Conservation (phyloP, 2,797 vertebrate genomes). For the Tympanoctomys barrerae region DNA sequence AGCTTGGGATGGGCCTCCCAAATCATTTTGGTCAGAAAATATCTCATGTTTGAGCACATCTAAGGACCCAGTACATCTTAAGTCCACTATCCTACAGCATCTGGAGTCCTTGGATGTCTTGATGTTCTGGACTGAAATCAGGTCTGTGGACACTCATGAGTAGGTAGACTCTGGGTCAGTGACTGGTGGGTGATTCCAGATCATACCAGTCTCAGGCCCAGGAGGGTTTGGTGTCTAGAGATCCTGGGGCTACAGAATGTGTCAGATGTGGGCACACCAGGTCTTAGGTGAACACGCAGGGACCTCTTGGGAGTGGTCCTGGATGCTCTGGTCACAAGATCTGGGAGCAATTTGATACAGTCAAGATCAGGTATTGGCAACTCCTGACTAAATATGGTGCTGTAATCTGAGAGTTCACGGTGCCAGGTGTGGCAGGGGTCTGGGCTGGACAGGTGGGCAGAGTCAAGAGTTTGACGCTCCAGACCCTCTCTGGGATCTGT, state of each 20-base stretch:
- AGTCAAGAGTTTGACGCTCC: conserved; percentile 1
- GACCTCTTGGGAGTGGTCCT: not conserved
- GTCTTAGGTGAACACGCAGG: conserved; percentile 49
- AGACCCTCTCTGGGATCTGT: not conserved
- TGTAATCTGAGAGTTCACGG: not conserved
- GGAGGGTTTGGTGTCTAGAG: conserved; percentile 3
- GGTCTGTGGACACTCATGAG: not conserved
- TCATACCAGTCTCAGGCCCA: not conserved
- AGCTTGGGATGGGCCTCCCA: not conserved
- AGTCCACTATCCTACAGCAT: not conserved
- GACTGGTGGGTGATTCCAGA: not conserved
- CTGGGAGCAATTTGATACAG: conserved; percentile 12
- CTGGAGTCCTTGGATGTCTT: not conserved
- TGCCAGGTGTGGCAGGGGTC: not conserved
- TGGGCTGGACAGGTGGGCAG: conserved; percentile 7
- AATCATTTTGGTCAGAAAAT: conserved; percentile 36
- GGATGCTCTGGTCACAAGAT: conserved; percentile 46
- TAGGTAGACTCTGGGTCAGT: not conserved
- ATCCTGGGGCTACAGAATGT: conserved; percentile 15
- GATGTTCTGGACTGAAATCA: not conserved
- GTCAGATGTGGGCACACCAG: not conserved
- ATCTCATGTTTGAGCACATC: not conserved
- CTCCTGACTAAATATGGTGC: conserved; percentile 50
- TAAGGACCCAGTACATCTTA: conserved; percentile 7
- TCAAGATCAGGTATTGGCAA: conserved; percentile 37